A percentile compares a stretch with the other conserved stretches of the same genome.
Evolutionary conservation across 1,140 invertebrate species (phyloP).

Genomic region (Melipona quadrifasciata): DNA sequence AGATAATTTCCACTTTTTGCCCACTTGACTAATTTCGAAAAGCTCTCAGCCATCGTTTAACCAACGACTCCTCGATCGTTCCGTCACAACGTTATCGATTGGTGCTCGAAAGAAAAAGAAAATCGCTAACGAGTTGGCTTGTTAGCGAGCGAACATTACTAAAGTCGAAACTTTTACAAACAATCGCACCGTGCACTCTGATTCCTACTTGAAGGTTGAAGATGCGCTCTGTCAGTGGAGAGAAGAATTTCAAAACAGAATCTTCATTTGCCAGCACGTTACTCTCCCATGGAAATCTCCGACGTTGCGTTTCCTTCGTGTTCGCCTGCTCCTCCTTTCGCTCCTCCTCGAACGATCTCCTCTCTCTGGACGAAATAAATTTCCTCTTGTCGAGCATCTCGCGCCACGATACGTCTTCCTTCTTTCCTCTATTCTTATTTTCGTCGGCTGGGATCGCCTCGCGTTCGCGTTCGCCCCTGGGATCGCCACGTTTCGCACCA

Average conservation of each 20-base stretch:
- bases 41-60: neutral
- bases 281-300: neutral
- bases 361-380: constrained; percentile 14
- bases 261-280: neutral
- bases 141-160: neutral
- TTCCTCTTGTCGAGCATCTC: constrained; percentile 33
- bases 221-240: neutral
- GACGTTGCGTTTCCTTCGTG: neutral
- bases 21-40: constrained; percentile 19
- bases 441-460: neutral
- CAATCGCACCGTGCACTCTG: neutral
- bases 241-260: neutral
- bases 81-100: constrained; percentile 8
- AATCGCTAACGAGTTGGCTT: neutral
- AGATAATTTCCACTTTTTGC: constrained; percentile 28
- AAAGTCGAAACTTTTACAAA: neutral
- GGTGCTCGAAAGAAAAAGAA: neutral
- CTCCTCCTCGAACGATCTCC: constrained; percentile 2
- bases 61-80: neutral
- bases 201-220: neutral
- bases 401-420: constrained; percentile 32
- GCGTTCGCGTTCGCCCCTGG: neutral
- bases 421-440: constrained; percentile 8
- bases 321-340: too few species aligned
- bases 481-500: constrained; percentile 15